These are phyloP conservation scores for Polypedilum pembai DNA, from an alignment of 1,140 invertebrate species.

Conservation along the genomic window DNA sequence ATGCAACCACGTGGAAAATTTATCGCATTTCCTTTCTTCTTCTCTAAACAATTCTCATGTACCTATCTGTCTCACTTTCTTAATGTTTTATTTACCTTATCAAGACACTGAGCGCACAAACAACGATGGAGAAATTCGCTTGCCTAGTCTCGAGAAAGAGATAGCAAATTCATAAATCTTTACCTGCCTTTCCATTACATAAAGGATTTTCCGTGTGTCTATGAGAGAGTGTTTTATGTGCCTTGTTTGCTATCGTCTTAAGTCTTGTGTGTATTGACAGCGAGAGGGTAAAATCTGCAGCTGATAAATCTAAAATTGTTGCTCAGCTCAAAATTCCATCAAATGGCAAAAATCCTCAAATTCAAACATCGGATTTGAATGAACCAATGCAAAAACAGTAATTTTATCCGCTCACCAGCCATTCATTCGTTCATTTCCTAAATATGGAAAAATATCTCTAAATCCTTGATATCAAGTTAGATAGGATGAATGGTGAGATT, in stretches of 20 bases:
- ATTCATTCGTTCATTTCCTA: too few species aligned
- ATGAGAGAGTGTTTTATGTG: not conserved
- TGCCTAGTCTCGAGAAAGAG: not conserved
- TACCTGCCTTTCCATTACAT: not conserved
- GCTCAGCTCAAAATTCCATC: not conserved
- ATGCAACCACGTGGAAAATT: not conserved
- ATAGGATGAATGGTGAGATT: not conserved
- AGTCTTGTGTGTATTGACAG: not conserved
- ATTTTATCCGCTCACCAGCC: too few species aligned
- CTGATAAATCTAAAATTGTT: not conserved
- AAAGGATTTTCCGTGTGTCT: not conserved
- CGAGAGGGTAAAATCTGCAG: not conserved
- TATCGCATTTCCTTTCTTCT: not conserved
- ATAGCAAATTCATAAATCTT: constrained; percentile 8
- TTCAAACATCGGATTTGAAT: too few species aligned
- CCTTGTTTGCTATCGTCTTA: not conserved
- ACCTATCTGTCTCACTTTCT: not conserved
- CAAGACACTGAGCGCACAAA: not conserved
- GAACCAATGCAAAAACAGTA: too few species aligned
- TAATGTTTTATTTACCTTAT: not conserved
- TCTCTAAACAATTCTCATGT: not conserved
- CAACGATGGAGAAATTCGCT: not conserved
- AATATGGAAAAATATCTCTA: too few species aligned
- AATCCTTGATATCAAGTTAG: not conserved
- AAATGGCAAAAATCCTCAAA: too few species aligned